phyloP scores from a whole-genome alignment of 2,888 invertebrate genomes.

The Aporophyla lueneburgensis region DNA sequence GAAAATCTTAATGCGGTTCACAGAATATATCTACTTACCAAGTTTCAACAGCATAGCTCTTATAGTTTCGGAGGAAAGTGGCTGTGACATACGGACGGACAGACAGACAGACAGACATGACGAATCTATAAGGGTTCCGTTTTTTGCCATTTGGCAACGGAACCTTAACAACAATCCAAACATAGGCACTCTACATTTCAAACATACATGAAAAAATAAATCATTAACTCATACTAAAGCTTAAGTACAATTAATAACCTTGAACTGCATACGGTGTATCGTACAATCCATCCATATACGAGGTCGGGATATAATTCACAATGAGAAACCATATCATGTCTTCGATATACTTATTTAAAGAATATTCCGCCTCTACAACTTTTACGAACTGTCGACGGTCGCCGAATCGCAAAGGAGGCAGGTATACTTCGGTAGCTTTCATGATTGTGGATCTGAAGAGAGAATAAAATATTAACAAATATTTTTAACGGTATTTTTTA shows the following conservation, averaged over 20 bases:
- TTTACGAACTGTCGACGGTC: constrained; percentile 81
- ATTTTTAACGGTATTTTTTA: background rate
- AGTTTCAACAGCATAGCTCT: too few species aligned
- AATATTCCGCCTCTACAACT: constrained; percentile 70
- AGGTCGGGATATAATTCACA: constrained; percentile 75
- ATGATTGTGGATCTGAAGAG: constrained; percentile 79
- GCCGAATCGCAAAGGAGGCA: constrained; percentile 79
- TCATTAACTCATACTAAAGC: background rate
- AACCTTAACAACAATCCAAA: too few species aligned
- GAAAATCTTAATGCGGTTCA: too few species aligned
- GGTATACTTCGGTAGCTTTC: constrained; percentile 74
- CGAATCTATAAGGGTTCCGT: too few species aligned
- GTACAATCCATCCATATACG: constrained; percentile 79
- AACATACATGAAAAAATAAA: too few species aligned
- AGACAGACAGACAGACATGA: too few species aligned
- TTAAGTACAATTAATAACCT: constrained; percentile 69
- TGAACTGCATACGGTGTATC: constrained; percentile 77
- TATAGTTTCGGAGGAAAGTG: too few species aligned
- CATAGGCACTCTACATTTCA: background rate
- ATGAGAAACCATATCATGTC: constrained; percentile 78
- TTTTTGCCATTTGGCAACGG: too few species aligned
- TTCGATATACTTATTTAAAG: constrained; percentile 62
- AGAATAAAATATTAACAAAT: background rate
- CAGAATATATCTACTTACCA: too few species aligned
- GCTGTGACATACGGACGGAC: too few species aligned